A percentile compares a stretch with the other conserved stretches of the same genome.
These are phyloP conservation scores for Scomber scombrus DNA, from an alignment of 2,113 vertebrate species.

Conservation along the genomic window DNA sequence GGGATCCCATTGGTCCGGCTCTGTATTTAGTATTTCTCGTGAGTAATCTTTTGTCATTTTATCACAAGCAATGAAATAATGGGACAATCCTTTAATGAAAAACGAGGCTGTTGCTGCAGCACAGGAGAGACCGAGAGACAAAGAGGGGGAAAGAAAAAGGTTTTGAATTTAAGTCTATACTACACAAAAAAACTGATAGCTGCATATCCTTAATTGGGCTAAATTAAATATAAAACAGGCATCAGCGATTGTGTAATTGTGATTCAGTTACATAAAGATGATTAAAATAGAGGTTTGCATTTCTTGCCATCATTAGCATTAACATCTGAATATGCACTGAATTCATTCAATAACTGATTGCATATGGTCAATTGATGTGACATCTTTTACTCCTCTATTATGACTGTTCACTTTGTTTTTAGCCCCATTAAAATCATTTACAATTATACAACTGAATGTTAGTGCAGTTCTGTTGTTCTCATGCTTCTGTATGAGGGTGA, in stretches of 20 bases:
- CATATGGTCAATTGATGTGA: not conserved
- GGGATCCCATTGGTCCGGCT: slow-evolving; percentile 80
- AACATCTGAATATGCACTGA: not conserved
- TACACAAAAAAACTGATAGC: not conserved
- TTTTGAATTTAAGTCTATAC: slow-evolving; percentile 53
- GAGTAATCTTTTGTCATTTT: slow-evolving; percentile 86
- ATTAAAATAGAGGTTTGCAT: not conserved
- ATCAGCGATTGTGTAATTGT: not conserved
- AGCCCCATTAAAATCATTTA: too few species aligned
- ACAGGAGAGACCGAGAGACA: slow-evolving; percentile 70
- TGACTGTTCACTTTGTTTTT: not conserved
- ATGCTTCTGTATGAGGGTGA: not conserved
- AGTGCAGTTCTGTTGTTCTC: not conserved
- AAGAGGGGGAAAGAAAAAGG: slow-evolving; percentile 57
- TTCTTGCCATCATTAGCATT: not conserved
- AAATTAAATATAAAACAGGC: slow-evolving; percentile 28
- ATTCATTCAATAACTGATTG: not conserved
- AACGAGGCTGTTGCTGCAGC: slow-evolving; percentile 69
- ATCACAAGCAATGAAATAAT: slow-evolving; percentile 84
- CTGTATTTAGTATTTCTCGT: slow-evolving; percentile 83
- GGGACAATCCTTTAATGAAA: slow-evolving; percentile 82
- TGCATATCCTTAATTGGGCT: slow-evolving; percentile 46
- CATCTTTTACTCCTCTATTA: not conserved
- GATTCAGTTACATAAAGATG: too few species aligned
- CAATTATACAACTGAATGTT: not conserved